A percentile compares a stretch with the other conserved stretches of the same genome.
These are phyloP conservation scores for Tachysurus fulvidraco DNA, from an alignment of 2,113 vertebrate species.

Conservation along the genomic window DNA sequence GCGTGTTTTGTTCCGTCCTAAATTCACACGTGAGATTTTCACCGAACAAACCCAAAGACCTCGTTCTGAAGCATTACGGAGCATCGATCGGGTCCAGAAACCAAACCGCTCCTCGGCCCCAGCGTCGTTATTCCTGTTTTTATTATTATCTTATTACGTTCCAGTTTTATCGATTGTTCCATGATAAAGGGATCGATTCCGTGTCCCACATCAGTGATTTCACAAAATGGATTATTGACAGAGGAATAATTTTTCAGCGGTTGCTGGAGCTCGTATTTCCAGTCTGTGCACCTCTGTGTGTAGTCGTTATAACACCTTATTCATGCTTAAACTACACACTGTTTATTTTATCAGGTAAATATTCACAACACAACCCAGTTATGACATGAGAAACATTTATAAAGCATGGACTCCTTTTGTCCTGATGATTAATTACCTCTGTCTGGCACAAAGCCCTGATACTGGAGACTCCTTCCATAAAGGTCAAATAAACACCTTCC, in stretches of 20 bases:
- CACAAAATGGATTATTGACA: constrained; percentile 34
- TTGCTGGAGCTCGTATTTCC: constrained; percentile 6
- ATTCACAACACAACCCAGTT: not conserved
- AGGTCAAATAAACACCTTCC: not conserved
- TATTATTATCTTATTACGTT: not conserved
- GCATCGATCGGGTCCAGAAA: constrained; percentile 11
- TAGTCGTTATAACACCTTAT: not conserved
- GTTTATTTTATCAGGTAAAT: not conserved
- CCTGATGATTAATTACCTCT: no score
- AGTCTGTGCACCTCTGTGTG: not conserved
- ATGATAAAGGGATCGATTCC: constrained; percentile 31
- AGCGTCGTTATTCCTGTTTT: not conserved
- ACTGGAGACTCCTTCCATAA: not conserved
- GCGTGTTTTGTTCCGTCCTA: not conserved
- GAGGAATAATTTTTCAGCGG: constrained; percentile 24
- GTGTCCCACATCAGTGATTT: constrained; percentile 36
- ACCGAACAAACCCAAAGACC: not conserved
- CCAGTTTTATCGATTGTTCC: constrained; percentile 41
- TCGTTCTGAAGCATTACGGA: not conserved
- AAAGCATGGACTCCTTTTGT: no score
- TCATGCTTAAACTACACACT: not conserved
- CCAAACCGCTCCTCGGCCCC: not conserved
- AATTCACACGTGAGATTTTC: not conserved
- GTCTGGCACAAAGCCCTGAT: not conserved
- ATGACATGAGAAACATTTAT: not conserved